These are phyloP conservation scores for Scaptomyza cyrtandrae DNA, from an alignment of 2,888 invertebrate species.

Conservation along the genomic window DNA sequence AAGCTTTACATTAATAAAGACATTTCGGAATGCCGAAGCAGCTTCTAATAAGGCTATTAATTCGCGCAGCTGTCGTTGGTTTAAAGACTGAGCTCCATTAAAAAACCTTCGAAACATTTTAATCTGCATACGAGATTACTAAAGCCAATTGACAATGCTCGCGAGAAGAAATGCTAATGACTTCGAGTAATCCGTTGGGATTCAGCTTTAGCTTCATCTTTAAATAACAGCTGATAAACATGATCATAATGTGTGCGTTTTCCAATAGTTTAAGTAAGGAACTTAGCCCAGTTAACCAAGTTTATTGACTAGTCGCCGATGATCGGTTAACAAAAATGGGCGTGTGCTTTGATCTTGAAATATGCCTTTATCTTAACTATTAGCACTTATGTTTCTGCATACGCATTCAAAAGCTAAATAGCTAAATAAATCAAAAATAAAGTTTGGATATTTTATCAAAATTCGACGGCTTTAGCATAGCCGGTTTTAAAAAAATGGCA, in stretches of 20 bases:
- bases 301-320: constrained; percentile 11
- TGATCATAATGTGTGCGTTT: not conserved
- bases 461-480: constrained; percentile 40
- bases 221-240: constrained; percentile 17
- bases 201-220: not conserved
- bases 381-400: not conserved
- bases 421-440: constrained; percentile 3
- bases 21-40: constrained; percentile 6
- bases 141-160: constrained; percentile 22
- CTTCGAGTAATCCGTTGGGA: constrained; percentile 18
- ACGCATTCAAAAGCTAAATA: not conserved
- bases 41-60: constrained; percentile 49
- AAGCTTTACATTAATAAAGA: constrained; percentile 20
- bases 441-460: constrained; percentile 5
- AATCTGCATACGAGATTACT: constrained; percentile 58
- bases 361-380: constrained; percentile 32
- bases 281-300: constrained; percentile 38
- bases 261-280: constrained; percentile 17
- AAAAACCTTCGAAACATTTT: constrained; percentile 42
- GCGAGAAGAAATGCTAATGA: constrained; percentile 41
- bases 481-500: constrained; percentile 34
- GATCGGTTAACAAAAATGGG: constrained; percentile 41
- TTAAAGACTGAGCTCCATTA: constrained; percentile 37
- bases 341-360: constrained; percentile 47
- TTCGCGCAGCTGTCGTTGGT: constrained; percentile 24